phyloP scores from a whole-genome alignment of 1,140 invertebrate species.

The Cardiocondyla obscurior region DNA sequence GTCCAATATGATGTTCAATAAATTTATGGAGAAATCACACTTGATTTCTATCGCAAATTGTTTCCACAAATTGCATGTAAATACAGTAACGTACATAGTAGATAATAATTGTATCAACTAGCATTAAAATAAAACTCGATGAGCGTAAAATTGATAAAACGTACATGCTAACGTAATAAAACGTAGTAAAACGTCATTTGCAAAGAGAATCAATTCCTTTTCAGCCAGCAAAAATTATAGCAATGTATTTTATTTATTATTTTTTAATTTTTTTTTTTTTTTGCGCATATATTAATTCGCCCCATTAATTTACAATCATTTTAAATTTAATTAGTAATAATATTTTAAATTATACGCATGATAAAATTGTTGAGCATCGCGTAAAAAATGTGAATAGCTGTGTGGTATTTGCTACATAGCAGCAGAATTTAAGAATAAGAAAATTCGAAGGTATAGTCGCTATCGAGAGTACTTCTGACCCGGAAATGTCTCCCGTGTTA shows the following conservation, averaged over 20 bases:
- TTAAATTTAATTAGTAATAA: neutral
- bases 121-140: neutral
- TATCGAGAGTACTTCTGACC: conserved; percentile 24
- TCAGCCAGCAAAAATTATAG: neutral
- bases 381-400: neutral
- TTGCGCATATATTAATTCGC: neutral
- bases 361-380: neutral
- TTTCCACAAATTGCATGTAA: conserved; percentile 18
- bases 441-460: neutral
- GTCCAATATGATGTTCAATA: conserved; percentile 34
- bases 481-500: conserved; percentile 53
- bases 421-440: conserved; percentile 2
- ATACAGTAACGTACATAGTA: neutral
- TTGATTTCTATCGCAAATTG: conserved; percentile 39
- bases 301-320: neutral
- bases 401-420: neutral
- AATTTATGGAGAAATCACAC: conserved; percentile 40
- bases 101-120: conserved; percentile 34
- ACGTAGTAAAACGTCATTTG: neutral
- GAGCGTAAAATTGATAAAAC: conserved; percentile 18
- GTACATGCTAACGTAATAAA: neutral
- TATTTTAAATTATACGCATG: neutral
- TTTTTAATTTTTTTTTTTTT: neutral
- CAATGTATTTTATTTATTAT: too few species aligned
- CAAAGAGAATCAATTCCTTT: neutral